Base-by-base conservation (phyloP, 2,888 invertebrate genomes). In the Eumacrocentrus americanus region DNA sequence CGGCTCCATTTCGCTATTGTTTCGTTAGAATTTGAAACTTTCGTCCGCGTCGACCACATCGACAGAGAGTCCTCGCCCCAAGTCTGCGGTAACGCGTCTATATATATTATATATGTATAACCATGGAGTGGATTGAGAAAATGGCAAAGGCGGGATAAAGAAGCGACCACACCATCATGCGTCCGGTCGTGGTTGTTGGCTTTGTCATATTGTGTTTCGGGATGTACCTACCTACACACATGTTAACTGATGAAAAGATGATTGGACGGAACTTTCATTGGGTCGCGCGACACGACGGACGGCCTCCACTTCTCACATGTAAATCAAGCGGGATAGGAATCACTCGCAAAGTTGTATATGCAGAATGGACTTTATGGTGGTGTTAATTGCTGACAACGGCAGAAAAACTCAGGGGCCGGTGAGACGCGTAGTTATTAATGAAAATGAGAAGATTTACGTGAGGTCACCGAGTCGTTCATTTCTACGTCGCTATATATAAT, bases 11-110 rank as follows among this genome's bases (percentile, higher is more conserved):
- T 69, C 70, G 64, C 69, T 67, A 72, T 70, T 72, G 73, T 75
- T 74, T 75, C 73, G 70, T 73, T 71, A 69, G 69, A 70, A 71
- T 69, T 70, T 64, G 66, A 73, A 75, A 78, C 76, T 76, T 78
- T 76, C 77, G 75, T 71, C 75, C 65, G 66, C 48, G 38, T 1
- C 3, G 14, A 22, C 14, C 25, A 38, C 46, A 50, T 34, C 18
- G 50, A 20, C 56, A 48, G 50, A 48, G 53, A 44, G 50, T 60
- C 38, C n/a, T n/a, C n/a, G n/a, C n/a, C n/a, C n/a, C n/a, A n/a
- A n/a, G n/a, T n/a, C 9, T 29, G 29, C 29, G 29, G 29, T 29
- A 6, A 9, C 9, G 5, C 9, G 5, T 29, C 29, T 6, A 29
- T 29, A 29, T 29, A 29, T 29, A 29, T 29, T 29, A 29, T 29